Conservation (phyloP, 2,113 vertebrate genomes). For the Thymallus thymallus region DNA sequence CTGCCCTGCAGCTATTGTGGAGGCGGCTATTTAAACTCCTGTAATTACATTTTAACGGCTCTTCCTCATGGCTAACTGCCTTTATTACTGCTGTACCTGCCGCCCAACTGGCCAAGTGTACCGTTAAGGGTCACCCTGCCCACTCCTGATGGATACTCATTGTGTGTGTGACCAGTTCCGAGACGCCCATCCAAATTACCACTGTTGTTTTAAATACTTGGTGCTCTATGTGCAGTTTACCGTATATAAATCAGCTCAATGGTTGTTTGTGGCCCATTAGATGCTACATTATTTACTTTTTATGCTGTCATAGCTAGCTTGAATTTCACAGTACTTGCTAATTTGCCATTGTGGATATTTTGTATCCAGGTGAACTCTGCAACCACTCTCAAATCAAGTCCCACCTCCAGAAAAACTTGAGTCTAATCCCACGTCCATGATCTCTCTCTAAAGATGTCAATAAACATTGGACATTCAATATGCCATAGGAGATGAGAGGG, state of each 20-base stretch:
- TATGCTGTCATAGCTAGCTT: background rate
- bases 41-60: slow-evolving; percentile 48
- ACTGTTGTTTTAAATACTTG: background rate
- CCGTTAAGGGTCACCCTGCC: slow-evolving; percentile 12
- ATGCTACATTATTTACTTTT: background rate
- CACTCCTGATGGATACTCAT: slow-evolving; percentile 1
- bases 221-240: background rate
- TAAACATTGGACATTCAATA: slow-evolving; percentile 11
- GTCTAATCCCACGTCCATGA: background rate
- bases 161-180: background rate
- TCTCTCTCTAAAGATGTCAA: background rate
- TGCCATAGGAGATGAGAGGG: background rate
- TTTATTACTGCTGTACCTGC: slow-evolving; percentile 34
- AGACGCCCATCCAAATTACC: background rate
- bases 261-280: background rate
- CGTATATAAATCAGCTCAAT: background rate
- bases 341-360: background rate
- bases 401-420: too few species aligned
- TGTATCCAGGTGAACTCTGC: background rate
- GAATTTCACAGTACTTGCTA: too few species aligned
- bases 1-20: slow-evolving; percentile 42
- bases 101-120: background rate
- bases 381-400: too few species aligned
- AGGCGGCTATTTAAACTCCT: slow-evolving; percentile 32
- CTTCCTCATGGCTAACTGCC: slow-evolving; percentile 21